Evolutionary conservation across 1,140 invertebrate species (phyloP).

Genomic region (Tyrophagus putrescentiae): DNA sequence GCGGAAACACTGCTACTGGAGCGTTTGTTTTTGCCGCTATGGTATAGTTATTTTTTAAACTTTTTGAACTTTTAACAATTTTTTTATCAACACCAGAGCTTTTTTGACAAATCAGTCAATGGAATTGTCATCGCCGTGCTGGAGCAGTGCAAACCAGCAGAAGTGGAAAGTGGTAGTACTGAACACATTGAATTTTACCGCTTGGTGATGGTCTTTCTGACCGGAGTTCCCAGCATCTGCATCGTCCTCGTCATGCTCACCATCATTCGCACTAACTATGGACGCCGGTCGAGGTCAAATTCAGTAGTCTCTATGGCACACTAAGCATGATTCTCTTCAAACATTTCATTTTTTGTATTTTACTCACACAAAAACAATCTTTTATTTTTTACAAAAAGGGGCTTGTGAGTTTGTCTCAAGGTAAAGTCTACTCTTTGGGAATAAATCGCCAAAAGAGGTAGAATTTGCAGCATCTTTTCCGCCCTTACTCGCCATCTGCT

Average conservation of each 20-base stretch:
- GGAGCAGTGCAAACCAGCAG: conserved; percentile 36
- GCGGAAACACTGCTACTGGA: conserved; percentile 60
- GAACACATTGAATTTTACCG: not conserved
- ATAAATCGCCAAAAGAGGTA: too few relatives aligned
- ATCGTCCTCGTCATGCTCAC: conserved; percentile 1
- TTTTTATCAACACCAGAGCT: conserved; percentile 40
- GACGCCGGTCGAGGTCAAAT: not conserved
- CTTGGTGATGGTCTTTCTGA: not conserved
- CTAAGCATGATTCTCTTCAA: not conserved
- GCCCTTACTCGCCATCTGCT: not conserved
- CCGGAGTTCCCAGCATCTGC: not conserved
- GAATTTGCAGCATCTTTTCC: not conserved
- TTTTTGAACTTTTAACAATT: not conserved
- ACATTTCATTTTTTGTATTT: too few relatives aligned
- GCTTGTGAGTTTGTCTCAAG: not conserved
- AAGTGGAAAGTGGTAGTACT: not conserved
- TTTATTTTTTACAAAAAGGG: too few relatives aligned
- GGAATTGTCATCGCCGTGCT: conserved; percentile 65
- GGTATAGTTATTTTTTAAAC: conserved; percentile 32
- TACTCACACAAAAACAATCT: too few relatives aligned
- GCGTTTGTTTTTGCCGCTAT: conserved; percentile 88
- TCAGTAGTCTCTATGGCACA: not conserved
- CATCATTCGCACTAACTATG: conserved; percentile 8
- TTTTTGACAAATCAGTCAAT: conserved; percentile 73
- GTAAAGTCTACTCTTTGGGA: too few relatives aligned